Percentiles rank a stretch among this genome's conserved stretches.
phyloP scores from a whole-genome alignment of 2,888 invertebrate species.

The Cataglyphis cursor region DNA sequence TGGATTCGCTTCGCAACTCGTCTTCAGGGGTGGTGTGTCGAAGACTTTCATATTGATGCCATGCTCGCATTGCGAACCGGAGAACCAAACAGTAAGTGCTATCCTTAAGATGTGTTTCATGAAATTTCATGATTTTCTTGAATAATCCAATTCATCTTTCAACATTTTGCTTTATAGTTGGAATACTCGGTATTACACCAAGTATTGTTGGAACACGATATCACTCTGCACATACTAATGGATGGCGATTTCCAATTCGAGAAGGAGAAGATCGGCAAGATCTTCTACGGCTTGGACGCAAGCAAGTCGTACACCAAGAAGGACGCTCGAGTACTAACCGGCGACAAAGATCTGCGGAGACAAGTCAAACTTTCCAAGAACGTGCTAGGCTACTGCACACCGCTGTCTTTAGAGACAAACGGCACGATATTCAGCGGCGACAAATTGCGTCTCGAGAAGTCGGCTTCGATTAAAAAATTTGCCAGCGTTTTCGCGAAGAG shows the following conservation, averaged over 20 bases:
- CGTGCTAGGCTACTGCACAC: conserved; percentile 92
- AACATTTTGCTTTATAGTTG: conserved; percentile 88
- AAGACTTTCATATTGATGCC: conserved; percentile 94
- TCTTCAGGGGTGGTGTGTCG: conserved; percentile 94
- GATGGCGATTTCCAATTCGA: conserved; percentile 93
- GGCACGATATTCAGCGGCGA: conserved; percentile 91
- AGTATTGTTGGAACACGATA: conserved; percentile 93
- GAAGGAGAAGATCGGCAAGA: conserved; percentile 91
- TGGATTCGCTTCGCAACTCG: conserved; percentile 91
- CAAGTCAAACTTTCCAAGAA: conserved; percentile 93
- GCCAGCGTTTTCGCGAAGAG: conserved; percentile 90
- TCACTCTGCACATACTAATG: conserved; percentile 94
- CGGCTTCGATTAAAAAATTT: conserved; percentile 89
- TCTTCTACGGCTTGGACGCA: conserved; percentile 93
- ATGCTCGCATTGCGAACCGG: conserved; percentile 92
- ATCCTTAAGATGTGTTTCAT: background rate
- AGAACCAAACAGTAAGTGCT: conserved; percentile 90
- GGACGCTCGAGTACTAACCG: conserved; percentile 90
- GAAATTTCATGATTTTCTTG: conserved; percentile 2
- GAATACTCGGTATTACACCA: conserved; percentile 95
- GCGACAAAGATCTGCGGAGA: conserved; percentile 91
- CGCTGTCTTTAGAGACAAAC: conserved; percentile 94
- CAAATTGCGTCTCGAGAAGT: conserved; percentile 88
- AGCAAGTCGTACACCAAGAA: conserved; percentile 93
- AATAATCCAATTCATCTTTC: conserved; percentile 6